Conservation (phyloP, 2,113 vertebrate species). For the Corvus hawaiiensis region DNA sequence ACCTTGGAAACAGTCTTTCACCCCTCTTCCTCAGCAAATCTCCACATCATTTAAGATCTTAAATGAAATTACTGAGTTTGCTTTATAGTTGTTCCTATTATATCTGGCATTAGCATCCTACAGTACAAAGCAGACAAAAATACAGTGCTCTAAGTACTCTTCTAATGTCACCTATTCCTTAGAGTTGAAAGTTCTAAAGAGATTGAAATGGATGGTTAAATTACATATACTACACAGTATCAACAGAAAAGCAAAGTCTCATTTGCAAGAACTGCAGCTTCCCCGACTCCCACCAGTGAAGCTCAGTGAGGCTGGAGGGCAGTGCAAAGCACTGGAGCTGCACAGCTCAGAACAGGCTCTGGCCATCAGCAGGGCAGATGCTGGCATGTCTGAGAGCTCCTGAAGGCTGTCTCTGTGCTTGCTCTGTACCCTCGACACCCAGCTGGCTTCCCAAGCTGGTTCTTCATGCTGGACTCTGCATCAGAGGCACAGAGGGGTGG, state of each 20-base stretch:
- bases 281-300: neutral
- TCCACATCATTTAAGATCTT: neutral
- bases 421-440: accelerated
- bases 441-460: neutral
- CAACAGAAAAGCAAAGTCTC: neutral
- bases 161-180: neutral
- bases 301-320: neutral
- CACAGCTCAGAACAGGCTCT: neutral
- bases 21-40: neutral
- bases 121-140: neutral
- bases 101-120: neutral
- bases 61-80: neutral
- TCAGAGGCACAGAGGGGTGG: neutral
- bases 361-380: neutral
- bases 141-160: neutral
- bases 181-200: neutral
- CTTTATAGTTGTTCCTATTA: neutral
- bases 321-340: neutral
- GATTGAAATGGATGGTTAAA: neutral
- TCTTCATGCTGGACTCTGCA: neutral
- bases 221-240: neutral
- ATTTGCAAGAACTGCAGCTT: neutral
- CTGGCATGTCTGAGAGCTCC: neutral
- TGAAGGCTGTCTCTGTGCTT: neutral
- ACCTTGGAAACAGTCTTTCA: neutral